These are phyloP conservation scores for Oeneis ivallda DNA, from an alignment of 2,888 invertebrate genomes.

Conservation along the genomic window DNA sequence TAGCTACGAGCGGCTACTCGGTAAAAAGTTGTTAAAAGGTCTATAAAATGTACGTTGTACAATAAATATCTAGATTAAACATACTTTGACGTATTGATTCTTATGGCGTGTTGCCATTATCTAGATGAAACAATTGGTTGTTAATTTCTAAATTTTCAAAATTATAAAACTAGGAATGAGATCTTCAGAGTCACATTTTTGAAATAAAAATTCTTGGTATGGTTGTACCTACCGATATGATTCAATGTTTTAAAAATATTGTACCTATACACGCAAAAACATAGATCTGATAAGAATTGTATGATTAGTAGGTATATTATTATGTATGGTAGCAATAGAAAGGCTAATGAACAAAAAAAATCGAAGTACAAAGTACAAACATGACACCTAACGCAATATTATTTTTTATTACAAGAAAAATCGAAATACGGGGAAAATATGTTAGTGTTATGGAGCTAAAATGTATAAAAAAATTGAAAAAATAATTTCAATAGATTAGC, in stretches of 20 bases:
- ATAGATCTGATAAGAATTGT: too few relatives aligned
- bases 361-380: too few relatives aligned
- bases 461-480: too few relatives aligned
- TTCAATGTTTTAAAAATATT: not conserved
- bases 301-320: too few relatives aligned
- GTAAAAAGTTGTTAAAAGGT: conserved; percentile 11
- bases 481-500: too few relatives aligned
- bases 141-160: conserved; percentile 26
- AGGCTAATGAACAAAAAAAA: too few relatives aligned
- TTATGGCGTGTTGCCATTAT: conserved; percentile 2
- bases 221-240: not conserved
- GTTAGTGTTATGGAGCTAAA: too few relatives aligned
- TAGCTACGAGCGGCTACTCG: not conserved
- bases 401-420: too few relatives aligned
- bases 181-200: conserved; percentile 43
- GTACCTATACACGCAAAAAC: too few relatives aligned
- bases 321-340: too few relatives aligned
- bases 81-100: conserved; percentile 13
- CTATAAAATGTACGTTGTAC: conserved; percentile 8
- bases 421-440: too few relatives aligned
- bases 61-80: conserved; percentile 12
- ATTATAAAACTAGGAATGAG: conserved; percentile 52
- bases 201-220: not conserved
- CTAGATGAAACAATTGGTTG: conserved; percentile 21
- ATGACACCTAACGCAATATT: too few relatives aligned